Evolutionary conservation across 2,888 invertebrate genomes (phyloP), one percentile per base, ranked within the genome.

Genomic region (Pachycephus smyrnensis): DNA sequence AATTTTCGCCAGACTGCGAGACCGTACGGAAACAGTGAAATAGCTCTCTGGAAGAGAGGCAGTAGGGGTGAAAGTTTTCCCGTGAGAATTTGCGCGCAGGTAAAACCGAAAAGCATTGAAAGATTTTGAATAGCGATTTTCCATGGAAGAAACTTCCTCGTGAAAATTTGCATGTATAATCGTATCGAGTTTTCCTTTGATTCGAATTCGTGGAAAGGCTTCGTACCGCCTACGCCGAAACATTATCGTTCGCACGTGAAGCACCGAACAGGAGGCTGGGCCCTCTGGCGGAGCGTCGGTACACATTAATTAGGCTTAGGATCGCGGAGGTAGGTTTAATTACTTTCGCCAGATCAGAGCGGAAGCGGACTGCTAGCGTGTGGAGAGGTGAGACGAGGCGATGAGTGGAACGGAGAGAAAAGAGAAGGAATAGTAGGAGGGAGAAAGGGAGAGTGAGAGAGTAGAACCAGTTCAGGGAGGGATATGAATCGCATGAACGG

Each of bases 291-390:
- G 85, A 84, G 84, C 85, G 84, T 87, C 84, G 85, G 87, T 88
- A 90, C 89, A 90, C 90, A 90, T 90, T 89, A 90, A 90, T 90
- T 89, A 90, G 89, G 88, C 89, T 90, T 87, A 87, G 87, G 85
- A 86, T 87, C 85, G 86, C 87, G 77, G 80, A 85, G 86, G 86
- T 87, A 87, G 89, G 89, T 90, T 90, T 89, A 90, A 90, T 90
- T 90, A 90, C 89, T 90, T 90, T 90, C 89, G 88, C 87, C 88
- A 88, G 89, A 90, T 89, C 90, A 87, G 86, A 87, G 85, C 81
- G 79, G 80, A 87, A 86, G 83, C 83, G 84, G 85, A 84, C 82
- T 84, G 73, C 40, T 75, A 77, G 31, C 77, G 75, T 37, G 81
- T 23, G 55, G 23, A 75, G 77, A 76, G 78, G 76, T 23, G 73